Evolutionary conservation across 2,888 invertebrate species (phyloP), one percentile per base, ranked within the genome.

Genomic region (Camptogramma bilineatum): DNA sequence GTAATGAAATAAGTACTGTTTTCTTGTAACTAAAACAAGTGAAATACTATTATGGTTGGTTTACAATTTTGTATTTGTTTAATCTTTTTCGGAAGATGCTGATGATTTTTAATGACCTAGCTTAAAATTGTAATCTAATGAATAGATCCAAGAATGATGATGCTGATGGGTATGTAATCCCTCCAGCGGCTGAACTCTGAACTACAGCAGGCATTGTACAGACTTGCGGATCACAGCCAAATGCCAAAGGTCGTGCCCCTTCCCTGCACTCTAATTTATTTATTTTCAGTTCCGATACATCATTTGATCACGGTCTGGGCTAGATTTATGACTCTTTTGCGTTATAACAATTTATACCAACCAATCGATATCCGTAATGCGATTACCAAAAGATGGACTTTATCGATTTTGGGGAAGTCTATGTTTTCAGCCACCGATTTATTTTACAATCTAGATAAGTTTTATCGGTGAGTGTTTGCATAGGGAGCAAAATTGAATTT

Each of bases 201-300:
- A 39, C 19, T 53, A 16, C 17, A 44, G 72, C 17, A 44, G 72
- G 74, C 75, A 76, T 76, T 73, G 74, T 74, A 64, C 74, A 28
- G 28, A 63, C 64, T 73, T 68, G 72, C 70, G 73, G 73, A 78
- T 77, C 74, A 76, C 72, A 73, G 71, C 53, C 66, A 74, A 85
- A 86, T 85, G 78, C 74, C 79, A 85, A 84, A 84, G 84, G 84
- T 85, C 80, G 64, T 70, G 74, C 59, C 73, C 75, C 68, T 73
- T 75, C 59, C 67, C 73, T 75, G 74, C 73, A 79, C 75, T 79
- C 73, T 70, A 70, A 77, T 75, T 21, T 21, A 76, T 76, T 74
- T 74, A 72, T 71, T 52, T 66, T 72, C 34, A 34, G 34, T 39
- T 73, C 67, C 70, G 70, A 75, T 67, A 75, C 73, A 76, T 68